Percentiles rank a stretch among this genome's conserved stretches.
These are phyloP conservation scores for Eupithecia centaureata DNA, from an alignment of 2,888 invertebrate species.

Conservation along the genomic window DNA sequence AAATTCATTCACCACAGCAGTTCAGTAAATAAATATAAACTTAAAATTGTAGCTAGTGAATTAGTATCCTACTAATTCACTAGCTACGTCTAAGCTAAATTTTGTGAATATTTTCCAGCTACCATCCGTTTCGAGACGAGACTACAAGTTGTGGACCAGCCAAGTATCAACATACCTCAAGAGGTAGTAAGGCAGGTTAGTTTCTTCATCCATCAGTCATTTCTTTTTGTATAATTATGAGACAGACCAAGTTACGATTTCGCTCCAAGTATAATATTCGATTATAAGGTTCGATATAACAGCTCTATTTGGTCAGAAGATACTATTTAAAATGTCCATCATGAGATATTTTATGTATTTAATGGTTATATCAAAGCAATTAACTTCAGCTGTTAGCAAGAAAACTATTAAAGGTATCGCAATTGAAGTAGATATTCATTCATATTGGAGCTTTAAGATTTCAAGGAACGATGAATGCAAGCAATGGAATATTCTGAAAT, in stretches of 20 bases:
- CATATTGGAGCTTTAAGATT: not conserved
- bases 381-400: not conserved
- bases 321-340: no score
- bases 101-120: conserved; percentile 69
- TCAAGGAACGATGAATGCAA: not conserved
- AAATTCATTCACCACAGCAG: not conserved
- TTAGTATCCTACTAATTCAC: no score
- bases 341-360: no score
- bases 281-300: not conserved
- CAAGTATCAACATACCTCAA: conserved; percentile 70
- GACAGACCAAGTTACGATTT: not conserved
- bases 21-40: no score
- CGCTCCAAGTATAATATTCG: not conserved
- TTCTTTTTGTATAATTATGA: not conserved
- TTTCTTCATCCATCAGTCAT: not conserved
- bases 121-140: conserved; percentile 85
- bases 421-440: not conserved
- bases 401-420: not conserved
- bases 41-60: no score
- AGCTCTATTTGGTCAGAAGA: no score
- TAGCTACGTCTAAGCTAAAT: no score
- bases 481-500: not conserved
- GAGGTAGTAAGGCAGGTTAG: conserved; percentile 70
- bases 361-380: no score
- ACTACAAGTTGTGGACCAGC: conserved; percentile 79